Base-by-base conservation (phyloP, 2,888 invertebrate species). In the Apamea sordens region DNA sequence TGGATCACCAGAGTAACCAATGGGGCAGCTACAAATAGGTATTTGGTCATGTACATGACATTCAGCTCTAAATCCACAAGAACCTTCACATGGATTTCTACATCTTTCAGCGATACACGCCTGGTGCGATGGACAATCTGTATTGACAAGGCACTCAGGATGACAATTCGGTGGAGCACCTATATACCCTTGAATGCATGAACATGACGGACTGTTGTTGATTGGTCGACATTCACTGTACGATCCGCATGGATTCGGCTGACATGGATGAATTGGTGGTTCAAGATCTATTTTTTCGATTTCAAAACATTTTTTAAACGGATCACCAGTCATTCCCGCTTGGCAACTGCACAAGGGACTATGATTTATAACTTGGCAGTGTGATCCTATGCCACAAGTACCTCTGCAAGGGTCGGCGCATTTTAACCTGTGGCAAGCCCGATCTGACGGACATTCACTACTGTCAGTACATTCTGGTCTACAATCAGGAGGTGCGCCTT, bases 81-180 rank as follows among this genome's bases (percentile, higher is more conserved):
- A 98, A 81, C 98, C 98, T 84, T 98, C 98, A 91, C 98, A 98
- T 75, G 98, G 98, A 93, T 99, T 98, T 53, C 97, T 97, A 90
- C 99, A 99, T 94, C 98, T 98, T 93, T 98, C 98, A 91, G 98
- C 98, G 86, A 98, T 97, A 91, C 99, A 99, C 15, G 98, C 98
- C 92, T 98, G 98, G 90, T 98, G 98, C 86, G 98, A 98, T 53
- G 98, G 97, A 94, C 98, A 99, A 92, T 99, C 98, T 8, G 98
- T 97, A 91, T 98, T 98, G 0, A 98, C 98, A 13, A 98, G 97
- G 93, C 99, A 99, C 94, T 98, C 98, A 2, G 98, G 98, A 83
- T 98, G 97, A 92, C 98, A 98, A 90, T 98, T 98, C 10, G 98
- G 98, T 67, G 98, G 98, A 75, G 97, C 96, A n/a, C 98, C 98